Evolutionary conservation across 2,888 invertebrate genomes (phyloP).

Genomic region (Subacronicta megacephala): DNA sequence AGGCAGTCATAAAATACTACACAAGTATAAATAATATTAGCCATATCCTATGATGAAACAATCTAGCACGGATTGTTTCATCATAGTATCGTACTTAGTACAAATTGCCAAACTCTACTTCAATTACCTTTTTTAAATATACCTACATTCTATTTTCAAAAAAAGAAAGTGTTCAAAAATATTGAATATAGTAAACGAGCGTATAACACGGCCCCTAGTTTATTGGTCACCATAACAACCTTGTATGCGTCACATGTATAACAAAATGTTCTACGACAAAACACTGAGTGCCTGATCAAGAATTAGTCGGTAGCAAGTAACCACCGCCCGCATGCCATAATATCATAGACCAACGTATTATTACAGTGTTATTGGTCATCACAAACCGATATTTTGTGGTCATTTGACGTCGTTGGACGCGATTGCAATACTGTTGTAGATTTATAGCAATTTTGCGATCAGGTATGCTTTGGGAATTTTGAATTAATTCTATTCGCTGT

Average conservation of each 20-base stretch:
- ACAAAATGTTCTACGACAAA: constrained; percentile 41
- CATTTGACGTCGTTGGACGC: constrained; percentile 63
- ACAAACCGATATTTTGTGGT: constrained; percentile 73
- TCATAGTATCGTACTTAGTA: too few species aligned
- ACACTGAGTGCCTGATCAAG: constrained; percentile 38
- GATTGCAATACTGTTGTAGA: constrained; percentile 58
- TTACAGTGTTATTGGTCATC: constrained; percentile 67
- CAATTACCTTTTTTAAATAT: too few species aligned
- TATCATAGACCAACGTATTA: constrained; percentile 54
- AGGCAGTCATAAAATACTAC: too few species aligned
- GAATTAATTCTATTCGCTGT: constrained; percentile 29
- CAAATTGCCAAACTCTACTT: too few species aligned
- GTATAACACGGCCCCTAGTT: constrained; percentile 23
- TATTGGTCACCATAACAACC: constrained; percentile 42
- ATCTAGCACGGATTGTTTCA: too few species aligned
- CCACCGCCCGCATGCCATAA: constrained; percentile 54
- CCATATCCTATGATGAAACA: too few species aligned
- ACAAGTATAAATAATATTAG: too few species aligned
- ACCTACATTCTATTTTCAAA: not conserved
- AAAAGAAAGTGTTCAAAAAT: not conserved
- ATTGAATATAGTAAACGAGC: not conserved
- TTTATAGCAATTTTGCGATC: constrained; percentile 59
- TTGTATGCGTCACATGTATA: constrained; percentile 37
- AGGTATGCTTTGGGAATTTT: constrained; percentile 36
- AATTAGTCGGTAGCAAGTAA: constrained; percentile 61